Conservation (phyloP, 1,140 invertebrate genomes). For the Drosophila hydei region DNA sequence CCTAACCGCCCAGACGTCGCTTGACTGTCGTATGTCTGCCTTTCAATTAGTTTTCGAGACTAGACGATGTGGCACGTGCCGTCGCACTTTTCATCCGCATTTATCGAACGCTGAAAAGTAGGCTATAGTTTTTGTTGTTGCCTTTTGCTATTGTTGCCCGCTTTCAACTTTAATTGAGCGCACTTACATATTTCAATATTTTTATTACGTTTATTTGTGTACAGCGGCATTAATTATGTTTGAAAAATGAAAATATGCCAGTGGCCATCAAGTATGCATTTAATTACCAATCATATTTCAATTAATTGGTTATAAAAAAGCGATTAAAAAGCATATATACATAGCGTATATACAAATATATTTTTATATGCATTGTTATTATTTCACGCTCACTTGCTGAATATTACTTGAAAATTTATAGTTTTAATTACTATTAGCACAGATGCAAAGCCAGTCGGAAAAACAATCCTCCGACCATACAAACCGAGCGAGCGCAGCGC, state of each 20-base stretch:
- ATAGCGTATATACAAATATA: conserved; percentile 29
- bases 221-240: conserved; percentile 58
- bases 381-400: conserved; percentile 32
- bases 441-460: conserved; percentile 33
- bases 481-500: conserved; percentile 16
- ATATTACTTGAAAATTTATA: conserved; percentile 63
- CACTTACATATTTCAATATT: conserved; percentile 27
- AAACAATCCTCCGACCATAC: conserved; percentile 1
- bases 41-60: conserved; percentile 75
- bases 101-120: conserved; percentile 41
- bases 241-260: conserved; percentile 65
- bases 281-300: conserved; percentile 80
- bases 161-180: conserved; percentile 60
- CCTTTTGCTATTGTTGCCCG: neutral
- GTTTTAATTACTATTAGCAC: conserved; percentile 58
- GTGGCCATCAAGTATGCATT: conserved; percentile 60
- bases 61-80: conserved; percentile 65
- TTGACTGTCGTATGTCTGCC: conserved; percentile 57
- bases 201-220: conserved; percentile 29
- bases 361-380: conserved; percentile 41
- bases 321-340: conserved; percentile 41
- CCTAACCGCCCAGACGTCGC: conserved; percentile 32
- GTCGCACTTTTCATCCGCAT: conserved; percentile 23
- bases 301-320: conserved; percentile 70
- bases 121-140: conserved; percentile 23